These are phyloP conservation scores for Notothenia rossii DNA, from an alignment of 2,113 vertebrate genomes.

Conservation along the genomic window DNA sequence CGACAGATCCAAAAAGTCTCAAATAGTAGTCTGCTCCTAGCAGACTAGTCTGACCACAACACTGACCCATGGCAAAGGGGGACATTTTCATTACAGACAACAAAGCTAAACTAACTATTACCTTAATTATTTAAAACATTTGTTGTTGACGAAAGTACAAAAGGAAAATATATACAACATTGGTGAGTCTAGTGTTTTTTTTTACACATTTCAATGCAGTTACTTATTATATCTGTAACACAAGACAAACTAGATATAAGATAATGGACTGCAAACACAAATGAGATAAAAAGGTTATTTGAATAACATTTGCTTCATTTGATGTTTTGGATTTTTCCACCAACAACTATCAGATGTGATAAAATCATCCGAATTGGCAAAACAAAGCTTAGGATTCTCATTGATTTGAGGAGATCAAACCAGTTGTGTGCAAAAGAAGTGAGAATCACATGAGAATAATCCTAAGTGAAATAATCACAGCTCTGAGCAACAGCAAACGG, in stretches of 20 bases:
- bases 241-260: constrained; percentile 31
- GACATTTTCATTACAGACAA: too few species aligned
- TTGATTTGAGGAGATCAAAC: constrained; percentile 52
- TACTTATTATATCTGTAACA: neutral
- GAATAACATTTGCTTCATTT: constrained; percentile 17
- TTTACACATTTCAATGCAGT: too few species aligned
- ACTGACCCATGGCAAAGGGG: too few species aligned
- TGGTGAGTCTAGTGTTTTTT: too few species aligned
- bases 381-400: constrained; percentile 43
- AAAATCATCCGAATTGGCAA: constrained; percentile 45
- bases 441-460: constrained; percentile 73
- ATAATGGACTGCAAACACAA: constrained; percentile 13
- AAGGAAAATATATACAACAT: too few species aligned
- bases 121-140: too few species aligned
- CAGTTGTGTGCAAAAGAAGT: constrained; percentile 52
- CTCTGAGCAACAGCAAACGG: constrained; percentile 72
- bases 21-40: too few species aligned
- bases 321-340: constrained; percentile 3
- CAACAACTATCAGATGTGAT: constrained; percentile 23
- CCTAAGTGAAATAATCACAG: constrained; percentile 77
- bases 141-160: too few species aligned
- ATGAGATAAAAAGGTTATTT: constrained; percentile 18
- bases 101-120: too few species aligned
- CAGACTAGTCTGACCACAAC: too few species aligned
- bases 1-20: too few species aligned